Percentiles rank a stretch among this genome's conserved stretches.
Conservation (phyloP, 2,888 invertebrate species). For the Balanococcus diminutus region DNA sequence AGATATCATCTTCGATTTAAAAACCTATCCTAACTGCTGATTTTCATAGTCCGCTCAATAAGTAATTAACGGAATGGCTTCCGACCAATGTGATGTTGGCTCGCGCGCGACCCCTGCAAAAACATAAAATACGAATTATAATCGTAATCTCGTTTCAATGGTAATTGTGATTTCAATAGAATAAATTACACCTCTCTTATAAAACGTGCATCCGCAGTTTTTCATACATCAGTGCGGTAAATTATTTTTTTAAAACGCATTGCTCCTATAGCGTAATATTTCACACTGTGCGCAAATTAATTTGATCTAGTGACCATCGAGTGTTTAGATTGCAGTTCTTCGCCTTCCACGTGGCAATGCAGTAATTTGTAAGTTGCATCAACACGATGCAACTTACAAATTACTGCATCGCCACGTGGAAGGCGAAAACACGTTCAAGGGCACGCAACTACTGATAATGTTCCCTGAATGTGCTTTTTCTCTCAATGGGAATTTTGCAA, state of each 20-base stretch:
- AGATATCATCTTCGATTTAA: conserved; percentile 45
- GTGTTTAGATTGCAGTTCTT: not conserved
- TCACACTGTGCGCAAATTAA: not conserved
- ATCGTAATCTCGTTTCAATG: conserved; percentile 34
- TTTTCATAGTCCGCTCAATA: conserved; percentile 46
- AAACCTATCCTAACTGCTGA: conserved; percentile 41
- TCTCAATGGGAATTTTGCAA: too few relatives aligned
- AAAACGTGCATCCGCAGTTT: conserved; percentile 1
- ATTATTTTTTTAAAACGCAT: conserved; percentile 13
- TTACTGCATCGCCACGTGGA: too few relatives aligned
- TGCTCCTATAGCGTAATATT: not conserved
- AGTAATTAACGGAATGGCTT: conserved; percentile 45
- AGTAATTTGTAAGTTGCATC: too few relatives aligned
- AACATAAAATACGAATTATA: conserved; percentile 45
- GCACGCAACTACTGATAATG: too few relatives aligned
- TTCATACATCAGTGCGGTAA: not conserved
- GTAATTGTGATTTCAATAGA: conserved; percentile 39
- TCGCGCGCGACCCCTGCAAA: conserved; percentile 45
- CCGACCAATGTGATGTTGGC: conserved; percentile 16
- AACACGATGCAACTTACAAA: too few relatives aligned
- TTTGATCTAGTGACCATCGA: too few relatives aligned
- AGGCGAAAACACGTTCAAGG: too few relatives aligned
- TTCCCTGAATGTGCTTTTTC: too few relatives aligned
- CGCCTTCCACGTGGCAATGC: not conserved
- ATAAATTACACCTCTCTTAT: not conserved